phyloP scores from a whole-genome alignment of 1,140 invertebrate species.

The Chlorops oryzae region DNA sequence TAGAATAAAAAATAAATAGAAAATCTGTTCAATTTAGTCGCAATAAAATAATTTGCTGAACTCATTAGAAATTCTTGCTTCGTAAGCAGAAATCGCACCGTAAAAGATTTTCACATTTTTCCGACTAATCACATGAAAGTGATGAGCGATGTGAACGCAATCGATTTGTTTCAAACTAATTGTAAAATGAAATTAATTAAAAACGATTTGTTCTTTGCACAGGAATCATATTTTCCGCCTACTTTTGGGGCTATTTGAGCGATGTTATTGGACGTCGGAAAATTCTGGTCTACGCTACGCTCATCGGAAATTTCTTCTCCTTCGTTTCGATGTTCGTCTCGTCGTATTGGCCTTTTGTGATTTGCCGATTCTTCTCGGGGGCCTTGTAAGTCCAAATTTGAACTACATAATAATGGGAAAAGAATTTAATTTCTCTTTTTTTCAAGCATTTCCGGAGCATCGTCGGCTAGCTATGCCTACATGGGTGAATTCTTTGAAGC shows the following conservation, averaged over 20 bases:
- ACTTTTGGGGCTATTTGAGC: constrained; percentile 66
- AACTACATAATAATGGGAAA: neutral
- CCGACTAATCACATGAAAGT: no score
- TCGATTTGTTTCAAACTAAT: no score
- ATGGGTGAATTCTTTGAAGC: constrained; percentile 39
- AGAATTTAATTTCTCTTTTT: constrained; percentile 10
- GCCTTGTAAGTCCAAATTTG: constrained; percentile 51
- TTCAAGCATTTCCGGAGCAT: constrained; percentile 40
- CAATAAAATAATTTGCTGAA: no score
- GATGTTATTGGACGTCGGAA: constrained; percentile 57
- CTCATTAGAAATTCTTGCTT: no score
- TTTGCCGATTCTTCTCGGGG: constrained; percentile 53
- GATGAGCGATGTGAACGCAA: no score
- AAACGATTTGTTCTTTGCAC: no score
- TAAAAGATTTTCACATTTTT: no score
- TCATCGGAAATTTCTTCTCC: constrained; percentile 36
- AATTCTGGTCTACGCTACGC: constrained; percentile 48
- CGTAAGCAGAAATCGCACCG: no score
- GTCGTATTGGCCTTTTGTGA: constrained; percentile 51
- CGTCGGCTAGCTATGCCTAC: constrained; percentile 44
- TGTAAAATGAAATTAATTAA: constrained; percentile 2
- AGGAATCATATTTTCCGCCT: constrained; percentile 55
- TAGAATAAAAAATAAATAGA: no score
- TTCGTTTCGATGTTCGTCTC: constrained; percentile 51
- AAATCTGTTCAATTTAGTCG: no score